Conservation (phyloP, 2,888 invertebrate species). For the Morpho achilles region DNA sequence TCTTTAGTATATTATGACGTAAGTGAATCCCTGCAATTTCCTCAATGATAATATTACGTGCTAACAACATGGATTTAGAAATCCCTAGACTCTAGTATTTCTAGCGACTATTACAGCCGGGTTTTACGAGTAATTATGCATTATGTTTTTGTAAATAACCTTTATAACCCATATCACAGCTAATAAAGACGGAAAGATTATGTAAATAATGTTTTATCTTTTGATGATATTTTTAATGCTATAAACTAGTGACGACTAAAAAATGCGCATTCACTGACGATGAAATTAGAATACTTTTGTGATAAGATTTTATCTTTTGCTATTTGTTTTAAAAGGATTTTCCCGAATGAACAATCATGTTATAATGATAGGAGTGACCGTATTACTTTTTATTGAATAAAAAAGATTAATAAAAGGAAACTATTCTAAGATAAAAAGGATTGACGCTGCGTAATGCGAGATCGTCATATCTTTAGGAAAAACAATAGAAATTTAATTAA, state of each 20-base stretch:
- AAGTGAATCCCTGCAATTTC: conserved; percentile 26
- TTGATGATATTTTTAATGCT: conserved; percentile 14
- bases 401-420: too few relatives aligned
- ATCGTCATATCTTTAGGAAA: too few relatives aligned
- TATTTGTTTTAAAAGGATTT: conserved; percentile 1
- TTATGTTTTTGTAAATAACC: conserved; percentile 10
- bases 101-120: not conserved
- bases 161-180: conserved; percentile 9
- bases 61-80: conserved; percentile 20
- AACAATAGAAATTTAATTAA: too few relatives aligned
- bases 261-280: too few relatives aligned
- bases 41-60: conserved; percentile 16
- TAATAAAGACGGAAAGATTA: conserved; percentile 9
- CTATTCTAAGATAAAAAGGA: too few relatives aligned
- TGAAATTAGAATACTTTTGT: too few relatives aligned
- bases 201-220: conserved; percentile 14
- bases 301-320: conserved; percentile 1
- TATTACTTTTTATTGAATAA: too few relatives aligned
- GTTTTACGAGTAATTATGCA: conserved; percentile 2
- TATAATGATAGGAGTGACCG: too few relatives aligned
- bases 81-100: conserved; percentile 14
- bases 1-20: conserved; percentile 26
- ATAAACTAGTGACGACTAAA: conserved; percentile 3
- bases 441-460: too few relatives aligned
- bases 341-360: too few relatives aligned